Evolutionary conservation across 2,888 invertebrate genomes (phyloP), one percentile per base, ranked within the genome.

Genomic region (Pseudoips prasinana): DNA sequence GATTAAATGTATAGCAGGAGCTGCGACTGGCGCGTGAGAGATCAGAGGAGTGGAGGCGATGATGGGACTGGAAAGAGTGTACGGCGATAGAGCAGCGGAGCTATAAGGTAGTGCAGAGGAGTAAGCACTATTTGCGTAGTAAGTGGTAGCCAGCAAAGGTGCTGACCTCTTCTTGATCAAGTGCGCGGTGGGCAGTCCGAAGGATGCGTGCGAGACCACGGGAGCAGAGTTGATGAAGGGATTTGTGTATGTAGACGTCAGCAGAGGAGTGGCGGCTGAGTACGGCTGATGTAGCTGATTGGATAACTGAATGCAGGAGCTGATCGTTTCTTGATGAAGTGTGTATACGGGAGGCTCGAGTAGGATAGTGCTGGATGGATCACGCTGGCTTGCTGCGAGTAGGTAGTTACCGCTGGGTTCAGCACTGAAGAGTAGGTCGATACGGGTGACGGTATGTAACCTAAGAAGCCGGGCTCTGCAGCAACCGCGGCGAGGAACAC

Each of bases 321-420:
- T 2, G 79, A 77, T 38, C 72, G 64, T 33, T 71, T 71, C 65
- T 71, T 66, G 56, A 83, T 75, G 46, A 67, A 67, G 48, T 81
- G 78, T 9, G 64, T 41, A 57, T 67, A 77, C n/a, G n/a, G n/a
- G n/a, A 74, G 74, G 5, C 72, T 35, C 18, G 68, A 60, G 58
- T 77, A 79, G 35, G 66, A 19, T 24, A 71, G 32, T n/a, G 83
- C 80, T 0, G 85, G 85, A 33, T 85, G 82, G 36, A 86, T 65
- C 67, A 86, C 75, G 73, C 76, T 83, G 69, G 76, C 78, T 64
- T 74, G 73, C 48, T 73, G 65, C 17, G 75, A 60, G 59, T 82
- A 75, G 25, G 73, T 75, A 6, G 84, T 78, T 6, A 70, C 61
- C 18, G 68, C 76, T 25, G 83, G 84, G 4, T 74, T 44, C 22